Evolutionary conservation across 2,888 invertebrate genomes (phyloP).

Genomic region (Frankliniella intonsa): DNA sequence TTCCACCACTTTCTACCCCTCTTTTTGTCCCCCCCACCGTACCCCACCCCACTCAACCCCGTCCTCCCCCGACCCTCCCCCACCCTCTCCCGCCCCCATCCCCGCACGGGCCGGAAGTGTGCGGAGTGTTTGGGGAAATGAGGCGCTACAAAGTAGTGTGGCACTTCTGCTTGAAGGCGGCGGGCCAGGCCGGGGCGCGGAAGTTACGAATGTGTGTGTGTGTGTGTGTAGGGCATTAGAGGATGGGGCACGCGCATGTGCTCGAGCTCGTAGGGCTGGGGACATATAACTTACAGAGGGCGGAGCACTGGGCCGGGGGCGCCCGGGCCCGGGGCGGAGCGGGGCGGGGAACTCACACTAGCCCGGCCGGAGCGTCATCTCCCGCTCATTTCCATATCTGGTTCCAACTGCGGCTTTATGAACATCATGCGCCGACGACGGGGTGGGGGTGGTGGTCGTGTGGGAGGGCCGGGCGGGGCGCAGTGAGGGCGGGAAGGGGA

Average conservation of each 20-base stretch:
- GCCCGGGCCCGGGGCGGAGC: not conserved
- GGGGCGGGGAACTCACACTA: no score
- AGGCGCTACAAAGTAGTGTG: conserved; percentile 12
- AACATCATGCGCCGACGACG: not conserved
- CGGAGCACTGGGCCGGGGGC: no score
- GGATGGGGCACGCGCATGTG: no score
- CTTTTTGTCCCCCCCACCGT: not conserved
- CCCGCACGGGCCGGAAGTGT: not conserved
- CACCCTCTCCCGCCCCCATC: not conserved
- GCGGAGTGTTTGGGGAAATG: conserved; percentile 9
- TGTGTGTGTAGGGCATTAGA: no score
- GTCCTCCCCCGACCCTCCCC: no score
- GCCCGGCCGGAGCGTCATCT: not conserved
- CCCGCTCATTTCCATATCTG: not conserved
- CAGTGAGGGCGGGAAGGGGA: no score
- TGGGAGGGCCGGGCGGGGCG: no score
- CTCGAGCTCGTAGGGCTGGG: no score
- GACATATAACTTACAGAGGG: no score
- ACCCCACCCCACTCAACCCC: not conserved
- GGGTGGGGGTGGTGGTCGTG: not conserved
- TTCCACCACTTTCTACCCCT: not conserved
- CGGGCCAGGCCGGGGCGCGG: not conserved
- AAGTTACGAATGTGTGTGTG: not conserved
- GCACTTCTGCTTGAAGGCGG: not conserved
- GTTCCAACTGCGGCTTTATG: not conserved